These are phyloP conservation scores for Rhingia campestris DNA, from an alignment of 2,888 invertebrate species.

Conservation along the genomic window DNA sequence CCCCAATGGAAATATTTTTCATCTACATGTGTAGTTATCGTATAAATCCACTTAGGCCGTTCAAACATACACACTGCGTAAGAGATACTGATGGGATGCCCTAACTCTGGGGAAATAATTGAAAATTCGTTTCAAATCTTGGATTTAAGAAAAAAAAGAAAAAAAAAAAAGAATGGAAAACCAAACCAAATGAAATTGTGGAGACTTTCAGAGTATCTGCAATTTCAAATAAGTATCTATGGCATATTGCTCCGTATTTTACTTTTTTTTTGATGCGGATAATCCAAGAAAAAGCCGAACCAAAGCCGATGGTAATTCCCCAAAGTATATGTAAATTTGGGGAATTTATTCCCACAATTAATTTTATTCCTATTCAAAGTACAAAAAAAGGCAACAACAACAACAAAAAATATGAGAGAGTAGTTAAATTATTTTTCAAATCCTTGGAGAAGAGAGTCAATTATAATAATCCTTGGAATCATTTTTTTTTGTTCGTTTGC, in stretches of 20 bases:
- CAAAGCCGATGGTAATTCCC: conserved; percentile 51
- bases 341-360: conserved; percentile 51
- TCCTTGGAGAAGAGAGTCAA: conserved; percentile 13
- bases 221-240: conserved; percentile 54
- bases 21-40: conserved; percentile 28
- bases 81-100: not conserved
- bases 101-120: conserved; percentile 55
- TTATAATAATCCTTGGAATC: conserved; percentile 32
- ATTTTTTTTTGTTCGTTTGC: not conserved
- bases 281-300: conserved; percentile 26
- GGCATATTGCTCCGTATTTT: conserved; percentile 48
- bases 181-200: not conserved
- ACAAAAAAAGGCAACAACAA: not conserved
- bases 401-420: not conserved
- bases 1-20: conserved; percentile 46
- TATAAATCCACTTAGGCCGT: conserved; percentile 48
- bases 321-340: conserved; percentile 44
- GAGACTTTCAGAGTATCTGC: conserved; percentile 21
- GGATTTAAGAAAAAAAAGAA: conserved; percentile 8
- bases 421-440: conserved; percentile 12
- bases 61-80: not conserved
- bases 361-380: conserved; percentile 17
- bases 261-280: conserved; percentile 36
- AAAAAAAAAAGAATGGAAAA: not conserved
- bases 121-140: conserved; percentile 46